Conservation (phyloP, 2,888 invertebrate genomes). For the Papilio protenor region DNA sequence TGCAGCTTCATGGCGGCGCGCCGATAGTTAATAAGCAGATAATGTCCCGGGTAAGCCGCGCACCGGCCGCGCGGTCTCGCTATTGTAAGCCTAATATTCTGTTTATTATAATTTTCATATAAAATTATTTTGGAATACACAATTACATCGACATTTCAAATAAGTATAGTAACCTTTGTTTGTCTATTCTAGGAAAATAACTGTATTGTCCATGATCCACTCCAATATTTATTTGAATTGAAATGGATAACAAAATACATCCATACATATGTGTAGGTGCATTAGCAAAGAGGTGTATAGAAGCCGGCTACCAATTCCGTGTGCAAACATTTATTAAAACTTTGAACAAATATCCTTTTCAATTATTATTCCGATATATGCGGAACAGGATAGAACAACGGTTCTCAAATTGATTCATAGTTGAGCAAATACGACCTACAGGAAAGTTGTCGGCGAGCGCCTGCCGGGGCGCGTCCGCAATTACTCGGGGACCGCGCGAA, state of each 20-base stretch:
- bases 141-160: not conserved
- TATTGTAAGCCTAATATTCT: not conserved
- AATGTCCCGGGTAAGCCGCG: not conserved
- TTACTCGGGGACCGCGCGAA: not conserved
- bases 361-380: constrained; percentile 14
- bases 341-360: constrained; percentile 11
- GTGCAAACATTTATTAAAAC: constrained; percentile 23
- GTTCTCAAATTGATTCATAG: constrained; percentile 20
- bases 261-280: no score
- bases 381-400: not conserved
- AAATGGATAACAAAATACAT: not conserved
- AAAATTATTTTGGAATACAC: not conserved
- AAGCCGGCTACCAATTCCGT: not conserved
- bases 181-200: no score
- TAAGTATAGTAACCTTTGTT: not conserved
- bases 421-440: constrained; percentile 5
- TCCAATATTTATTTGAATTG: no score
- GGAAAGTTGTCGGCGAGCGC: constrained; percentile 8
- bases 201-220: no score
- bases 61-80: not conserved
- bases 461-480: constrained; percentile 5
- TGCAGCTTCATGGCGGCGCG: not conserved
- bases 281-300: not conserved
- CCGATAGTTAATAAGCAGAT: not conserved
- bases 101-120: not conserved